These are phyloP conservation scores for Entomobrya multifasciata DNA, from an alignment of 2,888 invertebrate species.

Conservation along the genomic window DNA sequence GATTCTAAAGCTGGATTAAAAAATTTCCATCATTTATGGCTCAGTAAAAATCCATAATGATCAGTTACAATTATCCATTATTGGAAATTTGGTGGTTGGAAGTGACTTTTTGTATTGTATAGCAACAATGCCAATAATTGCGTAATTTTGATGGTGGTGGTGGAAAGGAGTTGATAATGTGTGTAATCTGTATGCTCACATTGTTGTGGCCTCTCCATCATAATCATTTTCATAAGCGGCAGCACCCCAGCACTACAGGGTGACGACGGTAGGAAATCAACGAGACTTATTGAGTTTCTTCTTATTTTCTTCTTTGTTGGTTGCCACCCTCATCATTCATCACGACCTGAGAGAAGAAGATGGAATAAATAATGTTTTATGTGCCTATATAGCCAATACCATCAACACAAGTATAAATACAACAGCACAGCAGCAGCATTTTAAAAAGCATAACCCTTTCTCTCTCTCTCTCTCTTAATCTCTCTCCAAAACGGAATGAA, in stretches of 20 bases:
- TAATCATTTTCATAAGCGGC: not conserved
- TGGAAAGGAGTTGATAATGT: too few relatives aligned
- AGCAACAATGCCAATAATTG: slow-evolving; percentile 27
- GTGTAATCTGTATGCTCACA: not conserved
- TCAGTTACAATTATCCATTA: slow-evolving; percentile 52
- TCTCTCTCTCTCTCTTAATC: not conserved
- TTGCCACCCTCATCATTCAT: slow-evolving; percentile 54
- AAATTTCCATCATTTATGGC: not conserved
- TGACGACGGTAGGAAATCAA: slow-evolving; percentile 57
- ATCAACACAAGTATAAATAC: too few relatives aligned
- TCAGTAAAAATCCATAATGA: slow-evolving; percentile 38
- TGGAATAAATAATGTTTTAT: not conserved
- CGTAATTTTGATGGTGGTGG: not conserved
- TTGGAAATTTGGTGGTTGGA: slow-evolving; percentile 43
- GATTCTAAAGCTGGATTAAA: not conserved
- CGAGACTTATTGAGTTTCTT: slow-evolving; percentile 48
- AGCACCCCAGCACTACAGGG: slow-evolving; percentile 34
- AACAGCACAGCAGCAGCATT: slow-evolving; percentile 40
- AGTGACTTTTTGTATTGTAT: slow-evolving; percentile 2
- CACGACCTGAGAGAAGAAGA: not conserved
- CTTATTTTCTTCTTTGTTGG: not conserved
- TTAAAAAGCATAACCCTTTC: slow-evolving; percentile 9
- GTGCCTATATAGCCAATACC: not conserved
- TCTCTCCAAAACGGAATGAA: slow-evolving; percentile 51
- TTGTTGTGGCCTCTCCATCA: not conserved